Evolutionary conservation across 2,888 invertebrate species (phyloP).

Genomic region (Leuctra nigra): DNA sequence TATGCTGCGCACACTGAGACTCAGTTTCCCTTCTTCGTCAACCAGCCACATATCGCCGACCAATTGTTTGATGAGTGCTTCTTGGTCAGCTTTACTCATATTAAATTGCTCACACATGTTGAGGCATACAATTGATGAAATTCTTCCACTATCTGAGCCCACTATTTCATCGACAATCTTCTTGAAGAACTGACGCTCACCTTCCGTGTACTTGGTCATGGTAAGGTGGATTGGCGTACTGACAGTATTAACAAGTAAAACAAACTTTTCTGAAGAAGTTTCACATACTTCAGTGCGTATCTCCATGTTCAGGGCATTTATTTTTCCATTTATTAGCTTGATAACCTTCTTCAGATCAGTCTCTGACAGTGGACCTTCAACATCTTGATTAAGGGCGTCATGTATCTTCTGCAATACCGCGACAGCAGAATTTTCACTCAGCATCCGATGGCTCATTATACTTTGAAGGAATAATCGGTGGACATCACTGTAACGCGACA

Average conservation of each 20-base stretch:
- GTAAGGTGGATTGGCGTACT: not conserved
- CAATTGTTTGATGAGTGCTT: not conserved
- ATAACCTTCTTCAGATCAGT: not conserved
- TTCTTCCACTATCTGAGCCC: not conserved
- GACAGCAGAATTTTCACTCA: not conserved
- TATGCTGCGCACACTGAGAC: not conserved
- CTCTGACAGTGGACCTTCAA: not conserved
- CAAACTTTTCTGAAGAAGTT: not conserved
- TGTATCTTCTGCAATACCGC: not conserved
- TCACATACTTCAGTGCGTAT: not conserved
- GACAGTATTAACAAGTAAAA: not conserved
- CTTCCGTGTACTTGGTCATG: not conserved
- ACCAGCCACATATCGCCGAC: not conserved
- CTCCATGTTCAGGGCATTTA: not conserved
- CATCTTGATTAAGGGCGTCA: not conserved
- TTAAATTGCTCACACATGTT: not conserved
- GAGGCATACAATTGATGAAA: not conserved
- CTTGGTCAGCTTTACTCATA: not conserved
- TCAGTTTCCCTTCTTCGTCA: not conserved
- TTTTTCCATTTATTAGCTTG: not conserved
- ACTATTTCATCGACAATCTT: conserved; percentile 4
- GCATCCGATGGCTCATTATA: not conserved
- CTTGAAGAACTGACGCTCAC: not conserved
- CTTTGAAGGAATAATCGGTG: not conserved
- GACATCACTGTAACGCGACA: not conserved